Evolutionary conservation across 2,888 invertebrate genomes (phyloP).

Genomic region (Cenopis cana): DNA sequence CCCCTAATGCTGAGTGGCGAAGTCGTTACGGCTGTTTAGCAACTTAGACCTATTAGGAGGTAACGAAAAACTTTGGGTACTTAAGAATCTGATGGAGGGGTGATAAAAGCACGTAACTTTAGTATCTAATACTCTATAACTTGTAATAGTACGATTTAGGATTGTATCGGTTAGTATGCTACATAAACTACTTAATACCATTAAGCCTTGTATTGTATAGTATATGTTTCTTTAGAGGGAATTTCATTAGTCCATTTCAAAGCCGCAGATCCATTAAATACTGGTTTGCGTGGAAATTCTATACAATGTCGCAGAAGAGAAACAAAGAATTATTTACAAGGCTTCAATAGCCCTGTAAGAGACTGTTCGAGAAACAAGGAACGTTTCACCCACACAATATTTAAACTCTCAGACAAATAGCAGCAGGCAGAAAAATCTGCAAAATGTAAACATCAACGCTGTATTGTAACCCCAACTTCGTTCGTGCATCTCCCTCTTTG

Average conservation of each 20-base stretch:
- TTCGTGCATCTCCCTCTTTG: background rate
- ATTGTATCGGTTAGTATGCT: constrained; percentile 1
- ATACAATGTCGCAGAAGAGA: too few species aligned
- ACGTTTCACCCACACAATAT: background rate
- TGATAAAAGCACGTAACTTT: constrained; percentile 17
- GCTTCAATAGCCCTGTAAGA: background rate
- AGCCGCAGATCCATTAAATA: background rate
- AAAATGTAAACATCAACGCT: too few species aligned
- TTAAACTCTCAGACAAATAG: background rate
- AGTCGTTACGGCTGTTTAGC: constrained; percentile 33
- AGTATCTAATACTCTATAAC: constrained; percentile 9
- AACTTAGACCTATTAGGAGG: constrained; percentile 37
- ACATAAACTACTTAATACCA: background rate
- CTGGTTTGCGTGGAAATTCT: too few species aligned
- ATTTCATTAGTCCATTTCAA: too few species aligned
- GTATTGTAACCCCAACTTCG: too few species aligned
- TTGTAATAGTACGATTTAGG: background rate
- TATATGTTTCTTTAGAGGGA: too few species aligned
- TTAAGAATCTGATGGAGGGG: constrained; percentile 33
- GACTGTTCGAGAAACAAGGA: background rate
- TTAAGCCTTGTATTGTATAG: background rate
- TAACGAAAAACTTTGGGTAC: constrained; percentile 38
- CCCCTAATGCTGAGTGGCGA: constrained; percentile 29
- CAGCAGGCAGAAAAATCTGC: too few species aligned
- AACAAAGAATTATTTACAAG: background rate